A percentile compares a stretch with the other conserved stretches of the same genome.
These are phyloP conservation scores for Nomada goodeniana DNA, from an alignment of 2,888 invertebrate species.

Conservation along the genomic window DNA sequence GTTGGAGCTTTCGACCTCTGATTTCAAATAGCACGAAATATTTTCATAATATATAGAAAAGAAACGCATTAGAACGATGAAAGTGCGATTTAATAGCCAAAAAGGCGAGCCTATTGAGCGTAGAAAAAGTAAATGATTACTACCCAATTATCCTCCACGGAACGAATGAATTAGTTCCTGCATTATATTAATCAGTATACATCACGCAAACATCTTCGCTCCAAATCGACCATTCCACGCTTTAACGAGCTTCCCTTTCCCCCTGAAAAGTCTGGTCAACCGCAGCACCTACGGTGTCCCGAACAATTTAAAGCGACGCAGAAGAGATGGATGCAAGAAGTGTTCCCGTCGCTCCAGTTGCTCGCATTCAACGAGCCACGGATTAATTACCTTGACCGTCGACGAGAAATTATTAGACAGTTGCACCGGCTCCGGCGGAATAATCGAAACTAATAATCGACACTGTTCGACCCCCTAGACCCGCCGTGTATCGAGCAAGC, in stretches of 20 bases:
- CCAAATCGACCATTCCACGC: constrained; percentile 10
- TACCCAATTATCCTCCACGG: neutral
- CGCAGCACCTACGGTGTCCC: constrained; percentile 33
- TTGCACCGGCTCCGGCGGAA: constrained; percentile 66
- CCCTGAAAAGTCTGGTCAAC: neutral
- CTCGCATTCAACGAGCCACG: constrained; percentile 47
- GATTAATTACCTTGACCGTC: constrained; percentile 58
- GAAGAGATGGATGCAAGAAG: constrained; percentile 45
- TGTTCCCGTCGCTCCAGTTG: constrained; percentile 18
- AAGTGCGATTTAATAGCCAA: too few species aligned
- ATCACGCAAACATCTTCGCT: neutral
- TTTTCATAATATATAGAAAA: too few species aligned
- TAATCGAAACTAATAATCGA: constrained; percentile 50
- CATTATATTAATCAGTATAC: neutral
- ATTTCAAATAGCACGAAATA: neutral
- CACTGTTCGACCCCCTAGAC: constrained; percentile 31
- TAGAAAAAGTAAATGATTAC: neutral
- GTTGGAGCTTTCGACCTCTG: neutral
- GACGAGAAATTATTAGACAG: constrained; percentile 72
- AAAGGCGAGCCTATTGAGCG: too few species aligned
- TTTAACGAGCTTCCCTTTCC: neutral
- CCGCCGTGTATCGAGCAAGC: constrained; percentile 8
- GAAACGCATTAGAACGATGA: too few species aligned
- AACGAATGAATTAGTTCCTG: constrained; percentile 25
- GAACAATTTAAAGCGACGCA: constrained; percentile 28